phyloP scores from a whole-genome alignment of 2,888 invertebrate genomes.

The Neoaliturus tenellus region DNA sequence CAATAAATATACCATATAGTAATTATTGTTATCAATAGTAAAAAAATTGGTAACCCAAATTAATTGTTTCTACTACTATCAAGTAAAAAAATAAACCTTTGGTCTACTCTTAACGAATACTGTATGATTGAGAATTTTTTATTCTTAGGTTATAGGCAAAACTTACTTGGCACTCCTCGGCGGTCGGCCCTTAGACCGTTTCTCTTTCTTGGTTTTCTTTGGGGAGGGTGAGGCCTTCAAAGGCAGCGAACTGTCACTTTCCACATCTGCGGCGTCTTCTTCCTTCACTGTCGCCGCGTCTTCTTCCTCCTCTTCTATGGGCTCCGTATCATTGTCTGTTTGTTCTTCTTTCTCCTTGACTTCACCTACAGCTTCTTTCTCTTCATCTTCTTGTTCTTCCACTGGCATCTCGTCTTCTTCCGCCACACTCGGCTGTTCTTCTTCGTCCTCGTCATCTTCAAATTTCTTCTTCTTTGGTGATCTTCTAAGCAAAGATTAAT shows the following conservation, averaged over 20 bases:
- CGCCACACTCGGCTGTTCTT: slow-evolving; percentile 9
- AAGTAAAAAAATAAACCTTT: too few relatives aligned
- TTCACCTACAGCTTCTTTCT: slow-evolving; percentile 70
- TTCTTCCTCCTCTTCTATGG: slow-evolving; percentile 71
- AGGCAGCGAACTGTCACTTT: slow-evolving; percentile 32
- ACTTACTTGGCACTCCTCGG: slow-evolving; percentile 25
- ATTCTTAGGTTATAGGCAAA: too few relatives aligned
- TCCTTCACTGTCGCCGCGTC: slow-evolving; percentile 71
- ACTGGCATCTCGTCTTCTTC: slow-evolving; percentile 67
- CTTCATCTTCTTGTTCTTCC: slow-evolving; percentile 73
- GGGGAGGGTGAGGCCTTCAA: slow-evolving; percentile 41
- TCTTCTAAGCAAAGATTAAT: slow-evolving; percentile 23
- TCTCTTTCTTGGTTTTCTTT: slow-evolving; percentile 39
- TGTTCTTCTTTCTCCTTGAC: slow-evolving; percentile 72
- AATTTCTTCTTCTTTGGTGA: slow-evolving; percentile 57
- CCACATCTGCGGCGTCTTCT: slow-evolving; percentile 68
- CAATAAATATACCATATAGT: too few relatives aligned
- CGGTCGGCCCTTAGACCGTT: not conserved
- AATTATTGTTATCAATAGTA: too few relatives aligned
- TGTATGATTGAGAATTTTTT: too few relatives aligned
- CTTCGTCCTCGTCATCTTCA: slow-evolving; percentile 44
- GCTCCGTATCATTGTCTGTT: slow-evolving; percentile 68
- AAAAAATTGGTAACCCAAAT: too few relatives aligned
- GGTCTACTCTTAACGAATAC: too few relatives aligned
- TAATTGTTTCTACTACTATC: too few relatives aligned